phyloP scores from a whole-genome alignment of 2,113 vertebrate species.

The Channa argus region DNA sequence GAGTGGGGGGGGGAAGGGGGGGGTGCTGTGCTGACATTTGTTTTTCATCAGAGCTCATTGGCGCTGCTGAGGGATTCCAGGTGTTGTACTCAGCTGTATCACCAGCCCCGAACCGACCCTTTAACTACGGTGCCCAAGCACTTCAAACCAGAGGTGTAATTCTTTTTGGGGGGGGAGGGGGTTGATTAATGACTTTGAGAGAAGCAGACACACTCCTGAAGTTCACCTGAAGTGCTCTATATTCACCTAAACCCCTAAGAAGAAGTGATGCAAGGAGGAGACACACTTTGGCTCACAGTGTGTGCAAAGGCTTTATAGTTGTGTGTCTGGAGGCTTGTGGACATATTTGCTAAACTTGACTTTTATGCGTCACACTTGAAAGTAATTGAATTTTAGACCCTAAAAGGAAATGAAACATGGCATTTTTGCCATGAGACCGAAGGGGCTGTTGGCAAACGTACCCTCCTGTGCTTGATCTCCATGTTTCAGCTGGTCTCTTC shows the following conservation, averaged over 20 bases:
- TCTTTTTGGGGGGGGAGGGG: slow-evolving; percentile 41
- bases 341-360: neutral
- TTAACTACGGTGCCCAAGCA: slow-evolving; percentile 59
- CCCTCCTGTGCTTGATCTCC: slow-evolving; percentile 7
- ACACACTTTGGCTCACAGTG: slow-evolving; percentile 4
- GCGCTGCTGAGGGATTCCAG: slow-evolving; percentile 79
- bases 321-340: neutral
- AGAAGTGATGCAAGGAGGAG: neutral
- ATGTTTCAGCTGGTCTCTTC: slow-evolving; percentile 1
- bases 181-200: slow-evolving; percentile 43
- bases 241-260: neutral
- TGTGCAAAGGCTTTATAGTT: neutral
- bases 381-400: too few relatives aligned
- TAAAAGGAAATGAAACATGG: neutral
- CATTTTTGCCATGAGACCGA: neutral
- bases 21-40: slow-evolving; percentile 72
- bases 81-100: slow-evolving; percentile 76
- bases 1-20: neutral
- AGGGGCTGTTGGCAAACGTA: neutral
- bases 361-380: too few relatives aligned
- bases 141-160: slow-evolving; percentile 62
- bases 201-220: neutral
- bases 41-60: slow-evolving; percentile 78
- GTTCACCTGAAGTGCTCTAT: slow-evolving; percentile 51
- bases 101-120: slow-evolving; percentile 50